Conservation (phyloP, 1,140 invertebrate genomes). For the Apis cerana region DNA sequence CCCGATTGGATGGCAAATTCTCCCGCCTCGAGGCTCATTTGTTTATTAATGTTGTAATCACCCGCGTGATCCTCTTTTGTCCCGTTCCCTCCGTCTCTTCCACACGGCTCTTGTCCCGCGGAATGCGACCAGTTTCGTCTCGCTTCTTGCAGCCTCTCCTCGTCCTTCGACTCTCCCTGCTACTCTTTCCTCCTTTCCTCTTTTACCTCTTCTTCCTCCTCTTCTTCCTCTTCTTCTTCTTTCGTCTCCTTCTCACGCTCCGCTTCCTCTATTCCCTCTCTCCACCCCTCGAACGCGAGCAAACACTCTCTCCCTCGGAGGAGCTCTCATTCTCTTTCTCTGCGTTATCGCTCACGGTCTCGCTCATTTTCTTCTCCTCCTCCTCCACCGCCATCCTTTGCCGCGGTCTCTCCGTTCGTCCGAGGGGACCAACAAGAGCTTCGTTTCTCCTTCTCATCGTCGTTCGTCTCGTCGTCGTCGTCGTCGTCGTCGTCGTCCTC, state of each 20-base stretch:
- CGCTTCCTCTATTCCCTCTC: constrained; percentile 34
- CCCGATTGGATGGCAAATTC: constrained; percentile 75
- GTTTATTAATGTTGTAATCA: constrained; percentile 82
- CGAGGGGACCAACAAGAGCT: not conserved
- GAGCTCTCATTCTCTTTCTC: constrained; percentile 57
- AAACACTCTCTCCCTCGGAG: constrained; percentile 23
- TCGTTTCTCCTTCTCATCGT: constrained; percentile 22
- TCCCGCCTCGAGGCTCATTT: constrained; percentile 80
- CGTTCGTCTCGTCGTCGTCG: constrained; percentile 33
- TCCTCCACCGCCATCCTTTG: not conserved
- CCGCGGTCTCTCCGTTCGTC: not conserved
- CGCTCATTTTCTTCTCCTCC: constrained; percentile 51
- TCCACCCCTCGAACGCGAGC: constrained; percentile 25
- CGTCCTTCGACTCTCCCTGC: constrained; percentile 54
- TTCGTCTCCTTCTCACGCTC: constrained; percentile 25
- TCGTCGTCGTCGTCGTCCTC: constrained; percentile 30
- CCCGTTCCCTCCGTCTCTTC: constrained; percentile 70
- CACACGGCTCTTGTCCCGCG: constrained; percentile 64
- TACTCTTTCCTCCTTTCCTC: constrained; percentile 43
- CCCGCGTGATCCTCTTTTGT: constrained; percentile 79
- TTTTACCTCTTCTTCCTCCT: constrained; percentile 36
- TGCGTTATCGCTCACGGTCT: constrained; percentile 59
- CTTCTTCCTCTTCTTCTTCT: constrained; percentile 43
- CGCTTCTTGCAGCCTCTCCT: constrained; percentile 66
- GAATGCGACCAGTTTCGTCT: constrained; percentile 78